These are phyloP conservation scores for Fregetta grallaria DNA, from an alignment of 2,113 vertebrate genomes.

Conservation along the genomic window DNA sequence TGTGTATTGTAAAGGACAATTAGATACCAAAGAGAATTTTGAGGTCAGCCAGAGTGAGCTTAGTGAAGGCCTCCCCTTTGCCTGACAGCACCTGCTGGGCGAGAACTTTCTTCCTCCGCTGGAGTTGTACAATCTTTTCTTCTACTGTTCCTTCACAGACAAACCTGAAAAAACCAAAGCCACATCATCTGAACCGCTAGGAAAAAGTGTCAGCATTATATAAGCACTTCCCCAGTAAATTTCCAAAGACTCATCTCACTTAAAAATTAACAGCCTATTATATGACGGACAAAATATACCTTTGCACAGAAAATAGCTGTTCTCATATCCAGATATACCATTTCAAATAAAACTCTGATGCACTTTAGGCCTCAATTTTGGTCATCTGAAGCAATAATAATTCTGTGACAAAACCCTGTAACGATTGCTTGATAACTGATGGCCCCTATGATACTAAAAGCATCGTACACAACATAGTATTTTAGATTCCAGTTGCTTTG, in stretches of 20 bases:
- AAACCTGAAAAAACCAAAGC: constrained; percentile 77
- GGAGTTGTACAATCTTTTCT: constrained; percentile 91
- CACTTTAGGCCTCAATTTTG: not conserved
- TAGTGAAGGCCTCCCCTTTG: constrained; percentile 78
- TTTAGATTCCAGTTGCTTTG: not conserved
- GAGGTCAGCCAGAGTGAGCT: constrained; percentile 92
- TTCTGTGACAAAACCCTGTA: not conserved
- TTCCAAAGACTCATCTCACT: not conserved
- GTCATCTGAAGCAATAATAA: not conserved
- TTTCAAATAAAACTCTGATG: not conserved
- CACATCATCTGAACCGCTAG: not conserved
- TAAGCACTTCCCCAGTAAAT: not conserved
- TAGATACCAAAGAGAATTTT: constrained; percentile 86
- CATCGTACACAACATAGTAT: not conserved
- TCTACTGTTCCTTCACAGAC: constrained; percentile 92
- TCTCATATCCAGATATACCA: not conserved
- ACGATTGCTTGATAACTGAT: not conserved
- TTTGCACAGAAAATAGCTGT: not conserved
- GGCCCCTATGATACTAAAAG: not conserved
- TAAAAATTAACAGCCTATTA: not conserved
- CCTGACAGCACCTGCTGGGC: constrained; percentile 91
- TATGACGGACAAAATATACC: not conserved
- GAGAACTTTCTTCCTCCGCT: constrained; percentile 89
- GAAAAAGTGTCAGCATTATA: not conserved
- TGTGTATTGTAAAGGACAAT: not conserved